Evolutionary conservation across 1,140 invertebrate species (phyloP).

Genomic region (Trachymyrmex cornetzi): DNA sequence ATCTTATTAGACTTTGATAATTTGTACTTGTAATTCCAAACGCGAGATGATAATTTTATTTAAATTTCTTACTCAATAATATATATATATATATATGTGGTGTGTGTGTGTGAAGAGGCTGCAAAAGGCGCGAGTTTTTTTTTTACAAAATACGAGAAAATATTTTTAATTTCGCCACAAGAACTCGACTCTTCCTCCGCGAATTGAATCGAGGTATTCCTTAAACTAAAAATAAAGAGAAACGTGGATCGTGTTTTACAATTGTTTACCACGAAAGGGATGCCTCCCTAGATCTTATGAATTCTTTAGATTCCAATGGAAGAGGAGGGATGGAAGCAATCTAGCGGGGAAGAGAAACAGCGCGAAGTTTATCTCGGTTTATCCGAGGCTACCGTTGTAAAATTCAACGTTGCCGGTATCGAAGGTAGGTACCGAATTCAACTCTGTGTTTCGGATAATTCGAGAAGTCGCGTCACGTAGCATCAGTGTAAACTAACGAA

Average conservation of each 20-base stretch:
- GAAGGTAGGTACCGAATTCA: conserved; percentile 65
- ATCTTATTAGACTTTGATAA: not conserved
- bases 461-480: conserved; percentile 68
- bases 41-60: conserved; percentile 24
- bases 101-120: not conserved
- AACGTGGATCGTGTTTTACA: conserved; percentile 66
- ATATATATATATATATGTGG: no score
- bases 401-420: conserved; percentile 65
- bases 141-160: conserved; percentile 49
- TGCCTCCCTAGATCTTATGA: conserved; percentile 74
- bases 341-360: conserved; percentile 37
- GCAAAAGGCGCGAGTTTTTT: not conserved
- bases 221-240: conserved; percentile 66
- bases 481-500: conserved; percentile 64
- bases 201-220: conserved; percentile 58
- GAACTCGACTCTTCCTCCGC: not conserved
- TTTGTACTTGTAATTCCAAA: not conserved
- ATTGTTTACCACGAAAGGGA: conserved; percentile 74
- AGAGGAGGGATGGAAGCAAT: conserved; percentile 68
- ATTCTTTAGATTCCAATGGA: conserved; percentile 75
- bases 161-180: conserved; percentile 69
- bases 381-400: conserved; percentile 63
- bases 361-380: conserved; percentile 74
- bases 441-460: conserved; percentile 64
- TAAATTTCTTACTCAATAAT: conserved; percentile 29